These are phyloP conservation scores for Moxostoma hubbsi DNA, from an alignment of 2,797 vertebrate species.

Conservation along the genomic window DNA sequence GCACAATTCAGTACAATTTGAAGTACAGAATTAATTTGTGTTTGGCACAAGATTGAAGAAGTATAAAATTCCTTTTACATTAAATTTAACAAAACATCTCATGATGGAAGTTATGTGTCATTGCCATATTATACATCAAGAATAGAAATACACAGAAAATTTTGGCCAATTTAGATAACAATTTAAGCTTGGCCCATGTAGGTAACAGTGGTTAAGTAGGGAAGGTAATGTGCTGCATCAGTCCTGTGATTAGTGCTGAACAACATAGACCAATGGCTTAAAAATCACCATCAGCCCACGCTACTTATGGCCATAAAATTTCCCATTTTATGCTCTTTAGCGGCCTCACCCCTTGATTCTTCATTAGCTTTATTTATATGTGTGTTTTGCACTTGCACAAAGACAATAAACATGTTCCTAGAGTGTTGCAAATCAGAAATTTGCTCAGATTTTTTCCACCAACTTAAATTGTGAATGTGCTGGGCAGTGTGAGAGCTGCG, in stretches of 20 bases:
- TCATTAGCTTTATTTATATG: conserved; percentile 87
- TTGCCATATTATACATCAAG: not conserved
- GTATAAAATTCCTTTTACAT: not conserved
- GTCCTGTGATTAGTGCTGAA: conserved; percentile 83
- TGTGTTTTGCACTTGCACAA: conserved; percentile 82
- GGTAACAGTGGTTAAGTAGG: conserved; percentile 85
- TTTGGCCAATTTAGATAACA: conserved; percentile 67
- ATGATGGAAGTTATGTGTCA: not conserved
- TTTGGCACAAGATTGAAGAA: not conserved
- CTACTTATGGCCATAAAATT: conserved; percentile 91
- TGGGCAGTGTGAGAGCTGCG: conserved; percentile 67
- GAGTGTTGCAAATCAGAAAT: conserved; percentile 96
- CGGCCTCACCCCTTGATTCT: conserved; percentile 80
- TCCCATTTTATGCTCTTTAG: conserved; percentile 91
- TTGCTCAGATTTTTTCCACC: conserved; percentile 87
- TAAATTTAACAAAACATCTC: not conserved
- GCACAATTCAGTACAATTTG: too few species aligned
- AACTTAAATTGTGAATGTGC: conserved; percentile 77
- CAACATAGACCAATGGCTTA: conserved; percentile 86
- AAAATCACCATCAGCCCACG: conserved; percentile 86
- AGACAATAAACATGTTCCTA: conserved; percentile 87
- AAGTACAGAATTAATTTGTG: not conserved
- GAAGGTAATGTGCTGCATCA: conserved; percentile 76
- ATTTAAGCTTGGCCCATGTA: conserved; percentile 70
- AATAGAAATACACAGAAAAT: conserved; percentile 28